These are phyloP conservation scores for Anarhynchus alexandrinus DNA, from an alignment of 2,113 vertebrate genomes.

Conservation along the genomic window DNA sequence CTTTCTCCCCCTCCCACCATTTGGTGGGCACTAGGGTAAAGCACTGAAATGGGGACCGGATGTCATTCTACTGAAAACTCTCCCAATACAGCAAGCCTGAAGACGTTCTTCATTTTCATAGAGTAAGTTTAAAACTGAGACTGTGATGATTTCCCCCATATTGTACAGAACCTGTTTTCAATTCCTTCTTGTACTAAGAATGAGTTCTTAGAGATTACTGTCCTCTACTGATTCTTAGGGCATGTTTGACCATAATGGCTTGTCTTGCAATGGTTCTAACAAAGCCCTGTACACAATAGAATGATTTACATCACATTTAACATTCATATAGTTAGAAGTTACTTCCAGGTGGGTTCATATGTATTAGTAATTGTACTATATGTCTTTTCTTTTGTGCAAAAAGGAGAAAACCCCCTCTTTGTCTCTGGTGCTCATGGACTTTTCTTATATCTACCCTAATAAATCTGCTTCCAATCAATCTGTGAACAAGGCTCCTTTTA, in stretches of 20 bases:
- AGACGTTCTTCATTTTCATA: neutral
- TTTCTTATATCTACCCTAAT: neutral
- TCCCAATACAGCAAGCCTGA: neutral
- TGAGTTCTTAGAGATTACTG: neutral
- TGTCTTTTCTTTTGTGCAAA: neutral
- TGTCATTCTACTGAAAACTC: neutral
- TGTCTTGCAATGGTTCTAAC: neutral
- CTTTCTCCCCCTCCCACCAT: neutral
- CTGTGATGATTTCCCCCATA: neutral
- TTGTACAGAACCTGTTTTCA: neutral
- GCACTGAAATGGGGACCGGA: neutral
- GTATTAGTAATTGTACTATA: neutral
- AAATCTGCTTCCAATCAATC: neutral
- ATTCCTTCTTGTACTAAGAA: neutral
- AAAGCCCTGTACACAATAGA: neutral
- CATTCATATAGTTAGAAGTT: neutral
- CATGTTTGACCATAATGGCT: neutral
- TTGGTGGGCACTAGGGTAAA: neutral
- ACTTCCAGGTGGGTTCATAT: neutral
- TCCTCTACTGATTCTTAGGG: neutral
- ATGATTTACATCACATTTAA: neutral
- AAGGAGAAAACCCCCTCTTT: neutral
- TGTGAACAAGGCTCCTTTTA: neutral
- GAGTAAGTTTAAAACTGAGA: neutral
- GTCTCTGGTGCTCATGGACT: neutral